Evolutionary conservation across 2,797 vertebrate genomes (phyloP), one percentile per base, ranked within the genome.

Genomic region (Miichthys miiuy): DNA sequence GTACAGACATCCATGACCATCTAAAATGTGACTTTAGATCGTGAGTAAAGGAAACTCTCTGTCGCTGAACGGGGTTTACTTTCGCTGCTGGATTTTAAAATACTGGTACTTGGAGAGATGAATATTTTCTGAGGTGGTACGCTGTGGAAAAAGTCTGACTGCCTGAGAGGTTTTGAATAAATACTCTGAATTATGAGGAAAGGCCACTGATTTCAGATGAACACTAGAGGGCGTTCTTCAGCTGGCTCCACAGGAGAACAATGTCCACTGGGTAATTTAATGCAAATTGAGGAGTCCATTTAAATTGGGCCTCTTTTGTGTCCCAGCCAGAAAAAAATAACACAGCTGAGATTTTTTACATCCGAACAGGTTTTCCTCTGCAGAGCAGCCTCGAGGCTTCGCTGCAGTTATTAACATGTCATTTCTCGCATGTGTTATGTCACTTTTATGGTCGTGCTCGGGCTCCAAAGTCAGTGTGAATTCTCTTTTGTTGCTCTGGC

Each of bases 401-500:
- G 62, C 52, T 42, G 42, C 2, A 20, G 47, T 47, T 27, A 62
- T 52, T 46, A 58, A 58, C 23, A 8, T 54, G 70, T 78, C 25
- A 34, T 54, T 21, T 66, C 69, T 84, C 34, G 51, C 34, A 55
- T 67, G 68, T 78, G 38, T 54, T 72, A 34, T 73, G 72, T 85
- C 80, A 76, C 54, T 54, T 64, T 75, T 60, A 62, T 54, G 76
- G 58, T 78, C 20, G 1, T 10, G 42, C 16, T 79, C 38, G 70
- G 79, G 73, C 77, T 73, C 66, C 23, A 23, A 13, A 70, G 68
- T 74, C 66, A 50, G 44, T 20, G 60, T 77, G 74, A 76, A 70
- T 70, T 82, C 54, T 67, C 77, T 75, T 38, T 79, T 76, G 81
- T 70, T 54, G 75, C 75, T 85, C 85, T 86, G 89, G 73, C 25